phyloP scores from a whole-genome alignment of 2,113 vertebrate genomes.

The Physeter macrocephalus region DNA sequence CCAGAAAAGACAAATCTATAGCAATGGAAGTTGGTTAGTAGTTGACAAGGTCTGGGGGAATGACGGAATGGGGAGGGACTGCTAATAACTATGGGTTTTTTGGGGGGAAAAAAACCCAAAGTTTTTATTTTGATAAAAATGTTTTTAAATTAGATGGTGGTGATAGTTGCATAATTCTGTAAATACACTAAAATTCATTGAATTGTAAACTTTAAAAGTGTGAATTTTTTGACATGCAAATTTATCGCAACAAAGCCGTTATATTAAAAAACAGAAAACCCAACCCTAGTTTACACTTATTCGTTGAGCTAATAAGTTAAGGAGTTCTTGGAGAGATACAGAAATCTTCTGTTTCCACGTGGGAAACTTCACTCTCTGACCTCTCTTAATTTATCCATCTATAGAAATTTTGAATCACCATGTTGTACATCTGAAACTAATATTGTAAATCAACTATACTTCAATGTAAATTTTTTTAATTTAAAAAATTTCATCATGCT shows the following conservation, averaged over 20 bases:
- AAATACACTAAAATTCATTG: not conserved
- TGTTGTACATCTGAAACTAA: no score
- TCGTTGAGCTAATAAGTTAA: not conserved
- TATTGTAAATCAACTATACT: no score
- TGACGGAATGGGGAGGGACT: not conserved
- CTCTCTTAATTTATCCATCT: not conserved
- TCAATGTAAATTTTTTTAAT: no score
- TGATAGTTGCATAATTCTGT: not conserved
- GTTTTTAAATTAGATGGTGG: not conserved
- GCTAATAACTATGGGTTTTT: not conserved
- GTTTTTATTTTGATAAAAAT: not conserved
- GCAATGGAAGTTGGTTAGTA: not conserved
- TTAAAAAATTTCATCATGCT: not conserved
- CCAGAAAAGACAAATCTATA: not conserved
- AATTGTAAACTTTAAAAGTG: not conserved
- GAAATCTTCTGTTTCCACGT: not conserved
- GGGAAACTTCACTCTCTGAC: not conserved
- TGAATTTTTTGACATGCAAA: not conserved
- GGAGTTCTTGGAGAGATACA: not conserved
- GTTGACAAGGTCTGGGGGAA: not conserved
- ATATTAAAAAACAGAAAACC: not conserved
- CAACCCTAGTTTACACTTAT: not conserved
- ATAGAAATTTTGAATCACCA: no score
- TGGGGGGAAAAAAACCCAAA: not conserved
- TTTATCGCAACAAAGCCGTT: not conserved